These are phyloP conservation scores for Yasuhikotakia modesta DNA, from an alignment of 2,797 vertebrate genomes.

Conservation along the genomic window DNA sequence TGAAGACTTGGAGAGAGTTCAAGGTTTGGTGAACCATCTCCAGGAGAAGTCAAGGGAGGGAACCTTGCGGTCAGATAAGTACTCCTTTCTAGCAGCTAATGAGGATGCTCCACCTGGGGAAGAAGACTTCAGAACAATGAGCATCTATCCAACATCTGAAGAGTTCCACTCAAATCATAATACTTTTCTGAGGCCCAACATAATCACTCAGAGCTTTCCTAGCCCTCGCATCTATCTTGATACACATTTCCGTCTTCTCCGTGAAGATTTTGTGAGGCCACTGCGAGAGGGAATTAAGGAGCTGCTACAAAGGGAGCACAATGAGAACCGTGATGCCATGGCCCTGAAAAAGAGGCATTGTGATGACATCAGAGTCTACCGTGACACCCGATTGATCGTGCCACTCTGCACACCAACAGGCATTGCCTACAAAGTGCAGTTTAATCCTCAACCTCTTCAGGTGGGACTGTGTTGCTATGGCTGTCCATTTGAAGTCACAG, in stretches of 20 bases:
- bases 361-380: slow-evolving; percentile 89
- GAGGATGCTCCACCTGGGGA: slow-evolving; percentile 64
- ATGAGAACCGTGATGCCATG: slow-evolving; percentile 57
- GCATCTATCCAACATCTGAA: slow-evolving; percentile 84
- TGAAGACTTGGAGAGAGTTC: slow-evolving; percentile 75
- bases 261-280: slow-evolving; percentile 92
- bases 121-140: slow-evolving; percentile 79
- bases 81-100: slow-evolving; percentile 69
- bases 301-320: slow-evolving; percentile 72
- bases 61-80: slow-evolving; percentile 77
- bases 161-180: slow-evolving; percentile 80
- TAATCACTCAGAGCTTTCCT: slow-evolving; percentile 78
- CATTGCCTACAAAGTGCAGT: slow-evolving; percentile 83
- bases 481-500: background rate
- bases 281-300: slow-evolving; percentile 89
- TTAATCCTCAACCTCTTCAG: slow-evolving; percentile 81
- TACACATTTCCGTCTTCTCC: slow-evolving; percentile 90
- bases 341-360: slow-evolving; percentile 76
- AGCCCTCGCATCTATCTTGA: slow-evolving; percentile 86
- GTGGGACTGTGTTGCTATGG: slow-evolving; percentile 59
- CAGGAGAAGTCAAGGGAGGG: slow-evolving; percentile 84
- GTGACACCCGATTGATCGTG: slow-evolving; percentile 77
- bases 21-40: slow-evolving; percentile 78
- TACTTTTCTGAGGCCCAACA: slow-evolving; percentile 87
- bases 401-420: slow-evolving; percentile 81